A percentile compares a stretch with the other conserved stretches of the same genome.
Conservation (phyloP, 2,113 vertebrate species). For the Pardalotus punctatus region DNA sequence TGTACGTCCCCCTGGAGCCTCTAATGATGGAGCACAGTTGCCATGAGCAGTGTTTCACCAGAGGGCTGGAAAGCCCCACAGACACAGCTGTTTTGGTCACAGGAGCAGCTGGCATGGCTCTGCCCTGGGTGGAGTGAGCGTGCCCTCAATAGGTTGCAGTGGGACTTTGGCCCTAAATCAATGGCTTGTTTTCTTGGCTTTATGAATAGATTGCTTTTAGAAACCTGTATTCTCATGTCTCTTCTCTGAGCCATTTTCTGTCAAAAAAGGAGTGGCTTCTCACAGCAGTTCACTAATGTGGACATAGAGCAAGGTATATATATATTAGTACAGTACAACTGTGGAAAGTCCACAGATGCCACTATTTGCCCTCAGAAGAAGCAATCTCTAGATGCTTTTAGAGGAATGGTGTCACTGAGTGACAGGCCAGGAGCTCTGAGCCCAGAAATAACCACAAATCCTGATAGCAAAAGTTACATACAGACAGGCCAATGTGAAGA, state of each 20-base stretch:
- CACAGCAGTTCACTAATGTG: neutral
- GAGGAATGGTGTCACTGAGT: neutral
- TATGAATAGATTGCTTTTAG: neutral
- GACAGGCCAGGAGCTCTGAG: neutral
- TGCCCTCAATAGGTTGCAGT: neutral
- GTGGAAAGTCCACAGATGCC: neutral
- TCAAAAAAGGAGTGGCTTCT: neutral
- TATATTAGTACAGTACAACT: neutral
- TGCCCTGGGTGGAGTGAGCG: neutral
- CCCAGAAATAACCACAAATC: neutral
- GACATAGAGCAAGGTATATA: neutral
- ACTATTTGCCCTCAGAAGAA: neutral
- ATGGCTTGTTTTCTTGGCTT: neutral
- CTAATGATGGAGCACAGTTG: neutral
- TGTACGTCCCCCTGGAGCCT: neutral
- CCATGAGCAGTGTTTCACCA: neutral
- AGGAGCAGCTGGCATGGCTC: neutral
- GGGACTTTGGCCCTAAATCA: neutral
- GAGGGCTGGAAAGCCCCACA: neutral
- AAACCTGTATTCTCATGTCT: neutral
- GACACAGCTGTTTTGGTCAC: neutral
- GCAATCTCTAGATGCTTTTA: neutral
- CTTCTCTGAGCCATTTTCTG: neutral
- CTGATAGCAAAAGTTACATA: neutral
- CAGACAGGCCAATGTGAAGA: neutral